Evolutionary conservation across 2,888 invertebrate genomes (phyloP), one percentile per base, ranked within the genome.

Genomic region (Steinernema scapterisci): DNA sequence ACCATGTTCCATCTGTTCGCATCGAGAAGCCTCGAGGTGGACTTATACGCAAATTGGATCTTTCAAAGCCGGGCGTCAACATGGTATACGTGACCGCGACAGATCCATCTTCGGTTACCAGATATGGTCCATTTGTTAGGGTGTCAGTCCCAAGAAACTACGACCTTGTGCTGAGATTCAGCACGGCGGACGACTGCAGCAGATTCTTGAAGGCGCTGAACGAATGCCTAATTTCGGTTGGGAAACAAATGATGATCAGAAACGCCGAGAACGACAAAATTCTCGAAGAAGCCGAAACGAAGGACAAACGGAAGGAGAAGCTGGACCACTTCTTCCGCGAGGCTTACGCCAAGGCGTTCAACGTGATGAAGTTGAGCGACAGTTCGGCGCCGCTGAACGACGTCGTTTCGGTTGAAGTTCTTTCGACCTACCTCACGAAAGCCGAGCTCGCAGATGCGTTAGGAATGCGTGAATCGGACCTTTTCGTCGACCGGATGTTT

Each of bases 401-500:
- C 48, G 71, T 72, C 23, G 45, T 27, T 21, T 70, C 71, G 19
- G 77, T 80, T 44, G 84, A 83, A n/a, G 81, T 85, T 27, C 73
- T 86, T 45, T 76, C 80, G 23, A 86, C 83, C 77, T 81, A 79
- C 7, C 79, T 86, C 56, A 84, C 81, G 43, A 83, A 82, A 78
- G 91, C 93, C 71, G 96, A 97, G 89, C 95, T 97, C 86, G 96
- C 96, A 0, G 94, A 93, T 73, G 96, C 96, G 0, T 90, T 97
- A 3, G 97, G 96, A 48, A 97, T 97, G 97, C 93, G 93, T 88
- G 91, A 94, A 0, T 94, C 95, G 85, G 95, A 95, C 25, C 93
- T 96, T 73, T 97, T 97, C 88, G 95, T 97, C 0, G 92, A 94
- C 85, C 94, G 95, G 89, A 96, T 97, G 96, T 97, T 97, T 88